A percentile compares a stretch with the other conserved stretches of the same genome.
Evolutionary conservation across 2,797 vertebrate species (phyloP).

Genomic region (Echiichthys vipera): DNA sequence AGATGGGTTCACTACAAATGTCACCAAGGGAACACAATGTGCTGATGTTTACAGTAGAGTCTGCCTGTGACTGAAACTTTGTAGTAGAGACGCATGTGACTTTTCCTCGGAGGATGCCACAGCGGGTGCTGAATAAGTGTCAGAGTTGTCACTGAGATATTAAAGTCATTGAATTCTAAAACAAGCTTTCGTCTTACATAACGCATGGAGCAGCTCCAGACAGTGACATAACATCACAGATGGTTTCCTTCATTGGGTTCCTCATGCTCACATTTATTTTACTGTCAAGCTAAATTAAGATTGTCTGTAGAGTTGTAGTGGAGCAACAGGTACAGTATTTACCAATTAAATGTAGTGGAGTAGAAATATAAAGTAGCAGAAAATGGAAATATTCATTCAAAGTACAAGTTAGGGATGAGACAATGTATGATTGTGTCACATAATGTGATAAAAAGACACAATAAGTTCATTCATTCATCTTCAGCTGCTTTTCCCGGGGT

Average conservation of each 20-base stretch:
- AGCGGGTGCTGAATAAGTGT: not conserved
- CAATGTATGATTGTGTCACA: no score
- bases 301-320: not conserved
- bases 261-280: slow-evolving; percentile 6
- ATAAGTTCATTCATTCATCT: no score
- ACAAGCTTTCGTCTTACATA: not conserved
- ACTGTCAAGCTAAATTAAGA: slow-evolving; percentile 1
- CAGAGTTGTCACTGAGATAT: not conserved
- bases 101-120: not conserved
- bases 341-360: not conserved
- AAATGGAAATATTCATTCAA: no score
- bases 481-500: no score
- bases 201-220: slow-evolving; percentile 6
- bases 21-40: not conserved
- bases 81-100: not conserved
- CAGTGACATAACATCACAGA: slow-evolving; percentile 33
- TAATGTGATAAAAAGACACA: no score
- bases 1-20: not conserved
- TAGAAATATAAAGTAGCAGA: not conserved
- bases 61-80: slow-evolving; percentile 15
- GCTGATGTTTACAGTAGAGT: not conserved
- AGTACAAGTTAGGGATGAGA: no score
- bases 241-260: slow-evolving; percentile 1
- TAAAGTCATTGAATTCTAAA: not conserved
- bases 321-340: not conserved